Evolutionary conservation across 2,888 invertebrate species (phyloP).

Genomic region (Heliconius sara): DNA sequence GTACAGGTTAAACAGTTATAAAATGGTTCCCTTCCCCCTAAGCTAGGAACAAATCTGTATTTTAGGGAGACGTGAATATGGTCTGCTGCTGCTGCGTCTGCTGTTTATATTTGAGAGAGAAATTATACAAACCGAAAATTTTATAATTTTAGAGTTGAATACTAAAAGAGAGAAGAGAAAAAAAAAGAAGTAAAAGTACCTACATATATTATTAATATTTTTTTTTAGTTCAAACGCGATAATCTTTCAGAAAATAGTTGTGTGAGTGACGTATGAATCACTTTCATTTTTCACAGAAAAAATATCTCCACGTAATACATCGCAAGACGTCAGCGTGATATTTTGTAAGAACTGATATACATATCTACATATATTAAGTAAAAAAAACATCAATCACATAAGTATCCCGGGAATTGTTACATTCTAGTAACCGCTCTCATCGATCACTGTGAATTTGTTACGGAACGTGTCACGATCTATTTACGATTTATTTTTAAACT

Average conservation of each 20-base stretch:
- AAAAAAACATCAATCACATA: slow-evolving; percentile 36
- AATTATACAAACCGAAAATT: too few relatives aligned
- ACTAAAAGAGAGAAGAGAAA: too few relatives aligned
- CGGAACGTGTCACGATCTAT: slow-evolving; percentile 22
- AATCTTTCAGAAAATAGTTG: not conserved
- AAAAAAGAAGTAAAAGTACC: too few relatives aligned
- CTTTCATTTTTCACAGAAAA: slow-evolving; percentile 4
- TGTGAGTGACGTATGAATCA: slow-evolving; percentile 10
- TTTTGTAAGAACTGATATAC: slow-evolving; percentile 3
- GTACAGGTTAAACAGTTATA: too few relatives aligned
- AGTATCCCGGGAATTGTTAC: slow-evolving; percentile 29
- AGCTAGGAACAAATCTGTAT: too few relatives aligned
- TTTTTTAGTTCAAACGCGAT: too few relatives aligned
- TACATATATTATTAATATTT: not conserved
- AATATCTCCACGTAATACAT: slow-evolving; percentile 2
- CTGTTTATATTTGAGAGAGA: too few relatives aligned
- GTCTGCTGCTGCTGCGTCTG: too few relatives aligned
- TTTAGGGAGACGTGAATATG: too few relatives aligned
- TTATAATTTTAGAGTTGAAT: too few relatives aligned
- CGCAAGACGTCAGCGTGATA: slow-evolving; percentile 7
- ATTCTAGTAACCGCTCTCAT: slow-evolving; percentile 27
- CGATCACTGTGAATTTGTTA: slow-evolving; percentile 34
- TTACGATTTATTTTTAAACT: slow-evolving; percentile 16
- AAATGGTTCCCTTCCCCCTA: too few relatives aligned
- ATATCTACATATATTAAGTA: slow-evolving; percentile 14